A percentile compares a stretch with the other conserved stretches of the same genome.
Conservation (phyloP, 2,113 vertebrate species). For the Pseudois nayaur region DNA sequence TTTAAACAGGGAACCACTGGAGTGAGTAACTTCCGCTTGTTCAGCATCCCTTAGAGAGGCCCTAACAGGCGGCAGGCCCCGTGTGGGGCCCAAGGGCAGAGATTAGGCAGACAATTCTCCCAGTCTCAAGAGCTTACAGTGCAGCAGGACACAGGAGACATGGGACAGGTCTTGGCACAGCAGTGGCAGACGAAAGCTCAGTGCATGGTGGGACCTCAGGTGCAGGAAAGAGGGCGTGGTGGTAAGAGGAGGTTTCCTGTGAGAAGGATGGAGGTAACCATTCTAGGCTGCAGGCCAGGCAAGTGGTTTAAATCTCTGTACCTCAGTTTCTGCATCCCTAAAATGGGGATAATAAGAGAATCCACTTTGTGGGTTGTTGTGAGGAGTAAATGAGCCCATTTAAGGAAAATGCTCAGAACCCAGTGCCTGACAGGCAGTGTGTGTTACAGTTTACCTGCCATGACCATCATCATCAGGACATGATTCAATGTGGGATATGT, state of each 20-base stretch:
- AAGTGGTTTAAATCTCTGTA: neutral
- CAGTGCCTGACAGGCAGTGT: no score
- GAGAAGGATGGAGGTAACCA: neutral
- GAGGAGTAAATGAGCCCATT: neutral
- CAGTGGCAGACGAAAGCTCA: rapidly evolving
- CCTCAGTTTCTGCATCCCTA: neutral
- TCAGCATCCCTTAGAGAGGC: neutral
- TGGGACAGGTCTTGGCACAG: rapidly evolving
- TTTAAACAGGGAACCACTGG: neutral
- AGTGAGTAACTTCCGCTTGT: no score
- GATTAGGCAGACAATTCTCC: neutral
- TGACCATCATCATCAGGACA: rapidly evolving
- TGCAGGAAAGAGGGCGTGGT: no score
- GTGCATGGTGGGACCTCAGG: neutral
- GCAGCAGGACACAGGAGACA: rapidly evolving
- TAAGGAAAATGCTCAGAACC: neutral
- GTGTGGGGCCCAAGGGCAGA: neutral
- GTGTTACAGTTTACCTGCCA: neutral
- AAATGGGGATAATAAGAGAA: neutral
- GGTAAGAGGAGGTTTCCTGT: neutral
- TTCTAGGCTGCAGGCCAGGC: neutral
- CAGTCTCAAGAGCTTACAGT: neutral
- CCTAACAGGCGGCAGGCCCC: rapidly evolving
- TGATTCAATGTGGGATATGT: rapidly evolving
- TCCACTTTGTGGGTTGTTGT: rapidly evolving